Base-by-base conservation (phyloP, 2,113 vertebrate species). In the Sinocyclocheilus anshuiensis region DNA sequence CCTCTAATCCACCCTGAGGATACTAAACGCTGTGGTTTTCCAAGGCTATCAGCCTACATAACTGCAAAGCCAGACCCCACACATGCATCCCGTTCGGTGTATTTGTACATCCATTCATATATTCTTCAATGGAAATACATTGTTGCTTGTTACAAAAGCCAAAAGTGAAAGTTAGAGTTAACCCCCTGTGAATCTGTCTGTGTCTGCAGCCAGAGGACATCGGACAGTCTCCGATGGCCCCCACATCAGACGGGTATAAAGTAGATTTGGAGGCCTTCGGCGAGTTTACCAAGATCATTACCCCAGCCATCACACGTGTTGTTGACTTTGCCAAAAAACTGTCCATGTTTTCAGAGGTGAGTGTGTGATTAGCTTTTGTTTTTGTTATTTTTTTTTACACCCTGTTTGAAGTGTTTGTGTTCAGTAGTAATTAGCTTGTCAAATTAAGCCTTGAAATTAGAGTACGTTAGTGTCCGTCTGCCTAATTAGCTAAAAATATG, bases 271-370 rank as follows among this genome's bases (percentile, higher is more conserved):
- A 99, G 92, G 98, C 97, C 75, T 99, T 99, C 96, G 98, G 97
- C n/a, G 97, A 99, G 94, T 99, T 99, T 96, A 99, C 97, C 92
- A 99, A 98, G 96, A 99, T 99, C 95, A 98, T 99, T 95, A 99
- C 98, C 84, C 98, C 98, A 2, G 98, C 98, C 94, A 99, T 99
- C 94, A 99, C 98, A 4, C 97, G 98, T 0, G 98, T 99, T 76
- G 98, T 99, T 78, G 97, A 99, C 96, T 99, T 99, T 94, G 98
- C 98, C 96, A 99, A 99, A 97, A 99, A 99, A 93, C 93, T 99
- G 93, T 97, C 98, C 95, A 98, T 96, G 96, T 97, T 97, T 94
- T 96, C 95, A 79, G 96, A 96, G 95, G 96, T 97, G 87, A 65
- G 86, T 74, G 65, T 76, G 45, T 42, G 53, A 6, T 12, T 39